phyloP scores from a whole-genome alignment of 1,140 invertebrate genomes.

The Mycetomoellerius zeteki region DNA sequence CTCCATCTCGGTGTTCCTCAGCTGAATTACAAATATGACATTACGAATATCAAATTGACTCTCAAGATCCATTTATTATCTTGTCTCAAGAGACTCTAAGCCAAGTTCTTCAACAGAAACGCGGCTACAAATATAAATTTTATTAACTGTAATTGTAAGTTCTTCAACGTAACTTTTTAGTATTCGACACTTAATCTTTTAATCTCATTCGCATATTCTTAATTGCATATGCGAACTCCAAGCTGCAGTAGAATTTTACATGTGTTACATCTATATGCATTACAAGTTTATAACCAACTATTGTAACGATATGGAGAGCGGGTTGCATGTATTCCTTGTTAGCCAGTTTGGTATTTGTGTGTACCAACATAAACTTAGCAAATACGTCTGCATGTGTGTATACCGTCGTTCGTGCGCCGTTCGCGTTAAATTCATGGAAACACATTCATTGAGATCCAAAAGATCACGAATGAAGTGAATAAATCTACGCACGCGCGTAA shows the following conservation, averaged over 20 bases:
- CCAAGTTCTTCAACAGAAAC: background rate
- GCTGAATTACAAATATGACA: constrained; percentile 27
- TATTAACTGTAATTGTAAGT: constrained; percentile 11
- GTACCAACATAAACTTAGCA: constrained; percentile 34
- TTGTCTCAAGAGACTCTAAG: background rate
- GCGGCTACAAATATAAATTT: background rate
- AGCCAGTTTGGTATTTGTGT: constrained; percentile 35
- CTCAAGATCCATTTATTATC: constrained; percentile 15
- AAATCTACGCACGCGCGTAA: constrained; percentile 9
- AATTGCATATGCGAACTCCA: background rate
- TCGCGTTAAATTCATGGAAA: constrained; percentile 23
- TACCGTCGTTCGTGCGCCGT: background rate
- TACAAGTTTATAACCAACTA: constrained; percentile 11
- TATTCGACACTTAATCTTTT: background rate
- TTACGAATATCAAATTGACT: constrained; percentile 20
- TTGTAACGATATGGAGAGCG: constrained; percentile 25
- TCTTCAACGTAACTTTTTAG: background rate
- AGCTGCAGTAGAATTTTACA: background rate
- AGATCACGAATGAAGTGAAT: background rate
- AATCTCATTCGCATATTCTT: background rate
- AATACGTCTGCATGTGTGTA: constrained; percentile 4
- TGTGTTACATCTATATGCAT: background rate
- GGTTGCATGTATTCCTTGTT: constrained; percentile 4
- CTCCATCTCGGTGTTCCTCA: background rate
- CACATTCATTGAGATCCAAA: background rate